Conservation (phyloP, 2,797 vertebrate genomes). For the Rhinatrema bivittatum region DNA sequence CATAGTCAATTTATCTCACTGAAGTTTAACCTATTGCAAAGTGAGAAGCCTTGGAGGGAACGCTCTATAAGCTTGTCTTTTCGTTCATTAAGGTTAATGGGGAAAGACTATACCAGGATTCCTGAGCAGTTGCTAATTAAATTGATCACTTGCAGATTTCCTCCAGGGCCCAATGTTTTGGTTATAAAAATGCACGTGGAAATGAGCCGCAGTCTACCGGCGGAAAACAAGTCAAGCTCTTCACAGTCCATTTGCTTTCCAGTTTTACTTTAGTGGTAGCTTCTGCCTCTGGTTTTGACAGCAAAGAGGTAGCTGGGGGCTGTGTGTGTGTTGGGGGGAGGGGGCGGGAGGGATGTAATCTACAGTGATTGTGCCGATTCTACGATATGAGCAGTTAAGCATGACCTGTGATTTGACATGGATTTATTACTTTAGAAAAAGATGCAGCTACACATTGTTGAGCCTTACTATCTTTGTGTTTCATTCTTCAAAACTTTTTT, state of each 20-base stretch:
- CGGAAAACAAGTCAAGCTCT: constrained; percentile 15
- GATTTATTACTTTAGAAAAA: too few relatives aligned
- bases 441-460: too few relatives aligned
- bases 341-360: neutral
- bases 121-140: constrained; percentile 29
- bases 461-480: too few relatives aligned
- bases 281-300: constrained; percentile 4
- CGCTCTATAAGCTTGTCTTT: constrained; percentile 7
- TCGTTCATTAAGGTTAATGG: constrained; percentile 21
- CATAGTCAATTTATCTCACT: constrained; percentile 6
- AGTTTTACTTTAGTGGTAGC: constrained; percentile 4
- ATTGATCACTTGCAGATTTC: constrained; percentile 21
- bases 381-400: constrained; percentile 1
- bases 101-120: constrained; percentile 1
- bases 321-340: too few relatives aligned
- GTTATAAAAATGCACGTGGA: constrained; percentile 23
- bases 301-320: neutral
- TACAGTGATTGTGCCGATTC: neutral
- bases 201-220: constrained; percentile 15
- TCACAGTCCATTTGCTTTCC: constrained; percentile 6
- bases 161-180: constrained; percentile 14
- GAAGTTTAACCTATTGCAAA: constrained; percentile 17
- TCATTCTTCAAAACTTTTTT: too few relatives aligned
- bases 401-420: too few relatives aligned
- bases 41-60: constrained; percentile 10